Conservation (phyloP, 2,797 vertebrate species). For the Poecilia velifera region DNA sequence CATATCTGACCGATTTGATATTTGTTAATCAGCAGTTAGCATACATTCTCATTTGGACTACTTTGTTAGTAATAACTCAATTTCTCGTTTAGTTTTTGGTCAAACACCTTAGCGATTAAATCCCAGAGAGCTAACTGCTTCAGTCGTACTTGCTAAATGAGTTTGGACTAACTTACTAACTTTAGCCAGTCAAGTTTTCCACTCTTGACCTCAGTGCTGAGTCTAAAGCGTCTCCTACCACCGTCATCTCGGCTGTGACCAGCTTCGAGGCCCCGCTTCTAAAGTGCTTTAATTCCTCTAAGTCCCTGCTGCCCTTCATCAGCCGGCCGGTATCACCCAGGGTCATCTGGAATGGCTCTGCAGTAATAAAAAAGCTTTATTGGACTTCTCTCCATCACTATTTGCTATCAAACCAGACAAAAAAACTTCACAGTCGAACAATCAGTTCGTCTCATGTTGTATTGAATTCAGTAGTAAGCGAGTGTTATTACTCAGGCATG, state of each 20-base stretch:
- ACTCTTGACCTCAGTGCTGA: neutral
- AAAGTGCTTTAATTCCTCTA: constrained; percentile 40
- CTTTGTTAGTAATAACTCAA: neutral
- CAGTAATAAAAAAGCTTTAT: constrained; percentile 45
- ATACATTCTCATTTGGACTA: neutral
- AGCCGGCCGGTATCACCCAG: constrained; percentile 41
- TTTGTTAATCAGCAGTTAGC: neutral
- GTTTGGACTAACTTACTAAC: constrained; percentile 19
- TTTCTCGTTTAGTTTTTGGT: neutral
- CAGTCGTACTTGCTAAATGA: neutral
- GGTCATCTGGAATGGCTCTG: constrained; percentile 47
- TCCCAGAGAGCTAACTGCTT: neutral
- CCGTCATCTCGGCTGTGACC: constrained; percentile 4
- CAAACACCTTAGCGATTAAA: neutral
- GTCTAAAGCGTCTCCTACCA: neutral
- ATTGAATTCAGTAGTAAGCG: constrained; percentile 18
- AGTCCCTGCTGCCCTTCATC: constrained; percentile 37
- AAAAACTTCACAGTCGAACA: constrained; percentile 14
- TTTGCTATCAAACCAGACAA: constrained; percentile 23
- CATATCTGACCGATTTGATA: neutral
- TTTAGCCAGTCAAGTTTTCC: constrained; percentile 1
- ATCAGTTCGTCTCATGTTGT: constrained; percentile 15
- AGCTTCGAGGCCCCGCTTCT: neutral
- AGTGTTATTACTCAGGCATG: constrained; percentile 1
- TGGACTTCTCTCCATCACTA: constrained; percentile 29